Evolutionary conservation across 2,113 vertebrate genomes (phyloP), one percentile per base, ranked within the genome.

Genomic region (Lepus europaeus): DNA sequence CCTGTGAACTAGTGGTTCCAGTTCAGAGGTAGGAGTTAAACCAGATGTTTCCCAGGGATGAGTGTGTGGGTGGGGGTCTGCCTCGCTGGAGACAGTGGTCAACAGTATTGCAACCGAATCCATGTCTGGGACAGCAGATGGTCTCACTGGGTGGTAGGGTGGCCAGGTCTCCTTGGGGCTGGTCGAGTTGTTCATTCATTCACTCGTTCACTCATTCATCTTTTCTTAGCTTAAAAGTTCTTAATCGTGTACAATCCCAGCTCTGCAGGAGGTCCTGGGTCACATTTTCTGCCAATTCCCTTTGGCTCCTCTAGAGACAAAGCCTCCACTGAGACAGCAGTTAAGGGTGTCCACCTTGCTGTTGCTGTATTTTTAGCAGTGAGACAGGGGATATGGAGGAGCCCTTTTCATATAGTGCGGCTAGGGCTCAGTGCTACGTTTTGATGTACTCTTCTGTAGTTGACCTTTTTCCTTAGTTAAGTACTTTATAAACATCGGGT

Each of bases 391-490:
- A 11, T 5, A 25, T 19, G 39, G 6, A 3, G 33, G 61, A 33
- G 2, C 22, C 68, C 72, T 84, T 82, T 81, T 29, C 8, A 10
- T 1, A 1, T 3, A 3, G 1, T 51, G 22, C 64, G 10, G 51
- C 31, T 51, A 73, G 39, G 31, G 33, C 56, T 89, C 63, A 36
- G 61, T 68, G 17, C 64, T 56, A 77, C 49, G 13, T 87, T 93
- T 45, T 51, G 51, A 59, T 33, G 20, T 74, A 20, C n/a, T 87
- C 68, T 79, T 74, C 80, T 73, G 49, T 29, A 77, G 25, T 49
- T 83, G 74, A 53, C 68, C 36, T 56, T 83, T 80, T 59, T 36
- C 63, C 49, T 59, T 49, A 66, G 72, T 94, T 93, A 92, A 87
- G 7, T 72, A 6, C 61, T 63, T 85, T 85, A 61, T 10, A 70